Percentiles rank a stretch among this genome's conserved stretches.
phyloP scores from a whole-genome alignment of 2,113 vertebrate species.

The Strix aluco region DNA sequence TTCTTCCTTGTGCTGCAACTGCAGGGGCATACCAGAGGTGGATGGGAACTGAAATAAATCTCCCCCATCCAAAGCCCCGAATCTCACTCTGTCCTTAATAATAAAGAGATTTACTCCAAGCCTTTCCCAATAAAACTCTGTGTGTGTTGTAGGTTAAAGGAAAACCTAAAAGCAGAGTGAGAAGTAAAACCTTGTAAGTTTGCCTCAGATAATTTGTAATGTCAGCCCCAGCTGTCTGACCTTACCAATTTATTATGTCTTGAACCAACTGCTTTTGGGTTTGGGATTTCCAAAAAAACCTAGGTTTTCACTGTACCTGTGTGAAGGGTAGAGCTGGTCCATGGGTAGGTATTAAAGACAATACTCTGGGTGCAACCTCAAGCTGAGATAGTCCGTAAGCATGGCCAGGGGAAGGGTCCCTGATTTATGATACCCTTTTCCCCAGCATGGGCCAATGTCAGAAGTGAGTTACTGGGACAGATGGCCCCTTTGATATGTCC shows the following conservation, averaged over 20 bases:
- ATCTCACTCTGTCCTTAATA: background rate
- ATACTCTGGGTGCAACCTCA: background rate
- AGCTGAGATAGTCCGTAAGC: background rate
- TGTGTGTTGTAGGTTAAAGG: background rate
- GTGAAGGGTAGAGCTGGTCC: background rate
- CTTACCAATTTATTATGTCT: background rate
- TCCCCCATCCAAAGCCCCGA: background rate
- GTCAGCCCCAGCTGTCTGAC: background rate
- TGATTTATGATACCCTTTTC: background rate
- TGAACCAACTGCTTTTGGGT: background rate
- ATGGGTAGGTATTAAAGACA: background rate
- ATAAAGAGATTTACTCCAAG: background rate
- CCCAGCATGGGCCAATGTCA: conserved; percentile 7
- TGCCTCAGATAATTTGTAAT: background rate
- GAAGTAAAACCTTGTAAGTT: background rate
- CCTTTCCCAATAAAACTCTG: background rate
- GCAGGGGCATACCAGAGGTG: background rate
- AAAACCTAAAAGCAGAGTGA: background rate
- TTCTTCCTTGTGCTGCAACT: background rate
- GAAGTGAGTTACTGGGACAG: background rate
- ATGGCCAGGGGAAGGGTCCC: background rate
- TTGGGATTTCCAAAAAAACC: background rate
- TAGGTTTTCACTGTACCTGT: background rate
- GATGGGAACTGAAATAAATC: conserved; percentile 36
- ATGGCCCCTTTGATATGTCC: conserved; percentile 10